Conservation (phyloP, 2,888 invertebrate species). For the Temnothorax unifasciatus region DNA sequence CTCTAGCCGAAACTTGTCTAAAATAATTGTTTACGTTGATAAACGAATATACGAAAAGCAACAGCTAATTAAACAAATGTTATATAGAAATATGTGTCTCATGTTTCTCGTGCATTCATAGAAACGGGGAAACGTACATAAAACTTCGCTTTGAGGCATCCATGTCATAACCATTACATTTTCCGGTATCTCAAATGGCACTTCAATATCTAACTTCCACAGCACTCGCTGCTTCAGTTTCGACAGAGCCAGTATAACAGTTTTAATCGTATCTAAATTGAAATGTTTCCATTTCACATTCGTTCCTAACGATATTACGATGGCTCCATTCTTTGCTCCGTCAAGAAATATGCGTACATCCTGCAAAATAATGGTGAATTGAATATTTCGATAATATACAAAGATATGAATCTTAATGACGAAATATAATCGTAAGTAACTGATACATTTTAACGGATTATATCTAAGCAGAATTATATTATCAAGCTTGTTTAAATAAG, state of each 20-base stretch:
- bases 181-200: background rate
- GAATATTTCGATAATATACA: background rate
- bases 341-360: constrained; percentile 22
- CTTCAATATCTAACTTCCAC: constrained; percentile 65
- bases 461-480: too few relatives aligned
- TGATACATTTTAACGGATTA: too few relatives aligned
- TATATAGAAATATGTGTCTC: too few relatives aligned
- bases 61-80: background rate
- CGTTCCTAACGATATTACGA: constrained; percentile 36
- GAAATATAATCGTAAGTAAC: too few relatives aligned
- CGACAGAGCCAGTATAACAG: constrained; percentile 6
- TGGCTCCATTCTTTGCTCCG: background rate
- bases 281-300: constrained; percentile 22
- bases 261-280: background rate
- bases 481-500: too few relatives aligned
- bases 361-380: background rate
- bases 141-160: constrained; percentile 24
- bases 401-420: too few relatives aligned
- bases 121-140: constrained; percentile 17
- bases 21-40: too few relatives aligned
- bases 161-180: constrained; percentile 30
- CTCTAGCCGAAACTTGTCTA: too few relatives aligned
- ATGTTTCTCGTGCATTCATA: background rate
- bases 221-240: constrained; percentile 61
- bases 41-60: too few relatives aligned